Conservation (phyloP, 2,888 invertebrate genomes). For the Scaptodrosophila latifasciaeformis region DNA sequence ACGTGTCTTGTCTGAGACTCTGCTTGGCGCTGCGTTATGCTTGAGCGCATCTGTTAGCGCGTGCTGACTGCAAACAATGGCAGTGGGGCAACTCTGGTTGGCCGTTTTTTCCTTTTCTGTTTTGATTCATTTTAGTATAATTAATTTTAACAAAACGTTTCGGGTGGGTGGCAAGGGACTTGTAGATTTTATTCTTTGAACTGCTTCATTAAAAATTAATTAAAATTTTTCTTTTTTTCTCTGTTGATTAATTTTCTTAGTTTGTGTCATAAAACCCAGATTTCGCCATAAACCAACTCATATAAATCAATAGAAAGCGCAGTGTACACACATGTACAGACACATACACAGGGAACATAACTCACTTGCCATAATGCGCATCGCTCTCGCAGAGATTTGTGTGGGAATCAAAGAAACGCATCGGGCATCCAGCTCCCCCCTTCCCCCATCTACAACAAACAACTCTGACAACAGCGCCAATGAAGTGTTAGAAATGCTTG, state of each 20-base stretch:
- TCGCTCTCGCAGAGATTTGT: constrained; percentile 66
- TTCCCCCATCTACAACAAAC: constrained; percentile 28
- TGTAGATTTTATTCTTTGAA: constrained; percentile 1
- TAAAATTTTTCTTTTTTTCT: background rate
- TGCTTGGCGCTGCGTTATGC: constrained; percentile 39
- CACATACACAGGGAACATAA: constrained; percentile 37
- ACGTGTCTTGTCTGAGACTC: constrained; percentile 46
- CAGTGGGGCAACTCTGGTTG: constrained; percentile 35
- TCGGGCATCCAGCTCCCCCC: no score
- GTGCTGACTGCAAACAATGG: constrained; percentile 47
- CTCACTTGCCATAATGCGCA: constrained; percentile 58
- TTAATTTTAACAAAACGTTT: constrained; percentile 23
- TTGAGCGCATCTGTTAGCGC: constrained; percentile 42
- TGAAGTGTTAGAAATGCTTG: constrained; percentile 61
- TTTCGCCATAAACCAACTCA: constrained; percentile 62
- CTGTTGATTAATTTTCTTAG: constrained; percentile 23
- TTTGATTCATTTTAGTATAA: constrained; percentile 26
- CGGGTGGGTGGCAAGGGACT: no score
- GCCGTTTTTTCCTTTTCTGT: constrained; percentile 2
- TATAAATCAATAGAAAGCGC: constrained; percentile 72
- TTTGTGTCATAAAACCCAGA: constrained; percentile 44
- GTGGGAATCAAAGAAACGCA: constrained; percentile 70
- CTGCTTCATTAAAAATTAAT: background rate
- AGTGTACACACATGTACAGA: constrained; percentile 33
- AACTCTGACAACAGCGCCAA: constrained; percentile 45